Evolutionary conservation across 2,888 invertebrate species (phyloP), one percentile per base, ranked within the genome.

Genomic region (Chrysomela aeneicollis): DNA sequence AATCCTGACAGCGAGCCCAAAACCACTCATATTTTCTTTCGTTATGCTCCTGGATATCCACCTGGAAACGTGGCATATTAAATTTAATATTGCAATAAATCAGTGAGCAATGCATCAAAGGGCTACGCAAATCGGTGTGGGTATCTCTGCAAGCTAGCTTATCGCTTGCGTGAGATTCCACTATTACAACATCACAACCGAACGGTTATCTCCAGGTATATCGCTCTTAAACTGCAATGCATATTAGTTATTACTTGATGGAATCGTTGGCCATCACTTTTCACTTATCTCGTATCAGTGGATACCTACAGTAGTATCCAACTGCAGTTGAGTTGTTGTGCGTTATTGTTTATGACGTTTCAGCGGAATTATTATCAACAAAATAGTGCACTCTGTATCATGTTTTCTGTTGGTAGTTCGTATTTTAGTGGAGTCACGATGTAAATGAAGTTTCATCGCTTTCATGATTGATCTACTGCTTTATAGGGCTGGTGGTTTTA

Each of bases 181-280:
- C 79, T 72, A 78, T 79, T 78, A 79, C 74, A 77, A 76, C 77
- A 77, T 77, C 78, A 77, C 76, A 42, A 15, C 76, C 74, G 72
- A 72, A 64, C 68, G 74, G 74, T 77, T 78, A 78, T 78, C 78
- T 73, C 65, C 65, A 66, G 59, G 74, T 75, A 73, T 76, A 76
- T 76, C 76, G 74, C 77, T 74, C 77, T 76, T 76, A 74, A 77
- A 76, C 77, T 74, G 77, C 77, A 74, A 73, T 75, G 76, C 73
- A 74, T 79, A 79, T 79, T 79, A 79, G 79, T 79, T 79, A 79
- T 78, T 77, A 72, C 77, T 69, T 76, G 78, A 78, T 77, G 73
- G 76, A 75, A 78, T 77, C 77, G 76, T 77, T 73, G 73, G 70
- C 77, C 76, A 78, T 78, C 77, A 76, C 76, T 78, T 78, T 73